These are phyloP conservation scores for Bombus breviceps DNA, from an alignment of 1,140 invertebrate species.

Conservation along the genomic window DNA sequence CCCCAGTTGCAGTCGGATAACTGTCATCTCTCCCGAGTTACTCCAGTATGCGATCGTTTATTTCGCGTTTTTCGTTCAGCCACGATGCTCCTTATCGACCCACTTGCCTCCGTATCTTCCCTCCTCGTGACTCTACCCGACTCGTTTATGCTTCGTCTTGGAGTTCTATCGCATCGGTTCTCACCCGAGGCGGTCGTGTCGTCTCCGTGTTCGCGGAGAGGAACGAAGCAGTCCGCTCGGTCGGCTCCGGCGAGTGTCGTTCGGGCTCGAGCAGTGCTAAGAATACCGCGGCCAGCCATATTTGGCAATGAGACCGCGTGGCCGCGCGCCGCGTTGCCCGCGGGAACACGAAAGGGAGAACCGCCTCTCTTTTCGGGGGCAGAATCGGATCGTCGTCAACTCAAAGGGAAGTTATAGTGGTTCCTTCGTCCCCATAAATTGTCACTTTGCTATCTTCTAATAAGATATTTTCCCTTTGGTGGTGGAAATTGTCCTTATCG, in stretches of 20 bases:
- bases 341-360: constrained; percentile 50
- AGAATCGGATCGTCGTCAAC: not conserved
- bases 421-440: not conserved
- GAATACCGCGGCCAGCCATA: constrained; percentile 69
- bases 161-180: constrained; percentile 4
- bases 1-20: not conserved
- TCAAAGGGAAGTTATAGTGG: not conserved
- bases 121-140: not conserved
- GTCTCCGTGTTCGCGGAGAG: constrained; percentile 31
- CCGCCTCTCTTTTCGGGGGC: constrained; percentile 35
- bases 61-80: not conserved
- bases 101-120: not conserved
- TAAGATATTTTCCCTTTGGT: not conserved
- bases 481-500: not conserved
- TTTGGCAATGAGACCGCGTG: constrained; percentile 70
- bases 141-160: not conserved
- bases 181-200: not conserved
- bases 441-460: too few relatives aligned
- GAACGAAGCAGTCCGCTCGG: constrained; percentile 58
- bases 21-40: not conserved
- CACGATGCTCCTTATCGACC: not conserved
- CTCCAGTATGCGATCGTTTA: not conserved
- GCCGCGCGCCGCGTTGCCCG: constrained; percentile 44
- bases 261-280: constrained; percentile 65
- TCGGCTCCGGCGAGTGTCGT: constrained; percentile 63